These are phyloP conservation scores for Artibeus jamaicensis DNA, from an alignment of 2,797 vertebrate species.

Conservation along the genomic window DNA sequence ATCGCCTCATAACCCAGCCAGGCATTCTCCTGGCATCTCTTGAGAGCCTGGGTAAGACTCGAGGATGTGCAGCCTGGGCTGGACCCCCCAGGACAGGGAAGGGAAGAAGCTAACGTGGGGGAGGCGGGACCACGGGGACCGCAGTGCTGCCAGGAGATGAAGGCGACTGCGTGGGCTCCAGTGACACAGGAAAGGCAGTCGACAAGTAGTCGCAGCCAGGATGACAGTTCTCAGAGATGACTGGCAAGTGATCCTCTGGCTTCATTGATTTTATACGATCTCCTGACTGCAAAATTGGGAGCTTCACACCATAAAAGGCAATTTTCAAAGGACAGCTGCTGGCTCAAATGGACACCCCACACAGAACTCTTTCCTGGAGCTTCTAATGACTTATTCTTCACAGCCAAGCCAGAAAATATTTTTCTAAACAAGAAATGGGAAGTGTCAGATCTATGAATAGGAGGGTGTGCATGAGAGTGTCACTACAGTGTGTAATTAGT, in stretches of 20 bases:
- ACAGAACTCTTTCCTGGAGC: constrained; percentile 39
- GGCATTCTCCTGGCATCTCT: neutral
- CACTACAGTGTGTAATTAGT: neutral
- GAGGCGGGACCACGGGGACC: neutral
- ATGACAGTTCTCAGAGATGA: constrained; percentile 31
- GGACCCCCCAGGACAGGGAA: neutral
- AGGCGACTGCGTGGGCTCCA: neutral
- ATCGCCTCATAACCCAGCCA: constrained; percentile 26
- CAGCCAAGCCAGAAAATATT: constrained; percentile 48
- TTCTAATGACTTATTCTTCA: constrained; percentile 45
- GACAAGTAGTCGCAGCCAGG: constrained; percentile 54
- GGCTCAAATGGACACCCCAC: constrained; percentile 53
- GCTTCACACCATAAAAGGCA: constrained; percentile 45
- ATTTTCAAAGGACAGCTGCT: constrained; percentile 70
- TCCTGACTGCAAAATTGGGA: constrained; percentile 59
- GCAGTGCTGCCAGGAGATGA: constrained; percentile 2
- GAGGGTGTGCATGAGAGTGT: neutral
- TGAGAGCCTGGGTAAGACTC: neutral
- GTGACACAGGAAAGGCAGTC: neutral
- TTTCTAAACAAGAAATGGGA: constrained; percentile 49
- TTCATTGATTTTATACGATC: constrained; percentile 66
- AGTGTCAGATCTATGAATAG: constrained; percentile 30
- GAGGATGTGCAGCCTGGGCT: neutral
- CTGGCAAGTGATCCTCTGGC: constrained; percentile 41
- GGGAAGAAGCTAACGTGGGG: neutral